Percentiles rank a stretch among this genome's conserved stretches.
Evolutionary conservation across 2,797 vertebrate genomes (phyloP).

Genomic region (Cephalopachus bancanus): DNA sequence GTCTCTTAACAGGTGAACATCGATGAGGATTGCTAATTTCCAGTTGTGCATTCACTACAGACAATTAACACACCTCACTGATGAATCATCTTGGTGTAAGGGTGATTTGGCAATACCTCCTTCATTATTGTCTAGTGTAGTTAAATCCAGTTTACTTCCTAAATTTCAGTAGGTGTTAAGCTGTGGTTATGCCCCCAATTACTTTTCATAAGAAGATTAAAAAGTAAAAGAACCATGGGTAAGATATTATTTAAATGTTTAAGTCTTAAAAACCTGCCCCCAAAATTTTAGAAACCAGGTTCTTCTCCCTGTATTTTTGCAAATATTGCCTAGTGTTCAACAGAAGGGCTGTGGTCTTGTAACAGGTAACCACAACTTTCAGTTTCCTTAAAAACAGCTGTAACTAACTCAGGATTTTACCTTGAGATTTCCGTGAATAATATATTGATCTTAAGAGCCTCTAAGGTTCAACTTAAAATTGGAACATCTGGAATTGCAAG

Average conservation of each 20-base stretch:
- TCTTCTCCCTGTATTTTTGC: slow-evolving; percentile 35
- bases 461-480: slow-evolving; percentile 41
- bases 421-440: slow-evolving; percentile 37
- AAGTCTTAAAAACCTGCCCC: slow-evolving; percentile 47
- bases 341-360: slow-evolving; percentile 18
- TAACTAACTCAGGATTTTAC: slow-evolving; percentile 22
- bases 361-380: not conserved
- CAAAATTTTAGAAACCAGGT: slow-evolving; percentile 55
- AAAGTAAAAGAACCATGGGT: not conserved
- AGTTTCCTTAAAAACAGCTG: slow-evolving; percentile 24
- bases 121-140: slow-evolving; percentile 16
- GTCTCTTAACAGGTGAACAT: slow-evolving; percentile 26
- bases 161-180: slow-evolving; percentile 46
- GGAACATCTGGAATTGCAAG: slow-evolving; percentile 33
- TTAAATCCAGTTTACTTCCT: slow-evolving; percentile 46
- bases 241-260: slow-evolving; percentile 63
- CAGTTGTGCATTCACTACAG: slow-evolving; percentile 1
- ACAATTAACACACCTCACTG: slow-evolving; percentile 14
- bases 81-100: not conserved
- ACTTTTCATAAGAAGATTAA: slow-evolving; percentile 45
- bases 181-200: not conserved
- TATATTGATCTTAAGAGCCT: slow-evolving; percentile 8
- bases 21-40: slow-evolving; percentile 5
- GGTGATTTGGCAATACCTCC: not conserved
- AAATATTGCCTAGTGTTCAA: not conserved